Evolutionary conservation across 2,888 invertebrate species (phyloP).

Genomic region (Unio delphinus): DNA sequence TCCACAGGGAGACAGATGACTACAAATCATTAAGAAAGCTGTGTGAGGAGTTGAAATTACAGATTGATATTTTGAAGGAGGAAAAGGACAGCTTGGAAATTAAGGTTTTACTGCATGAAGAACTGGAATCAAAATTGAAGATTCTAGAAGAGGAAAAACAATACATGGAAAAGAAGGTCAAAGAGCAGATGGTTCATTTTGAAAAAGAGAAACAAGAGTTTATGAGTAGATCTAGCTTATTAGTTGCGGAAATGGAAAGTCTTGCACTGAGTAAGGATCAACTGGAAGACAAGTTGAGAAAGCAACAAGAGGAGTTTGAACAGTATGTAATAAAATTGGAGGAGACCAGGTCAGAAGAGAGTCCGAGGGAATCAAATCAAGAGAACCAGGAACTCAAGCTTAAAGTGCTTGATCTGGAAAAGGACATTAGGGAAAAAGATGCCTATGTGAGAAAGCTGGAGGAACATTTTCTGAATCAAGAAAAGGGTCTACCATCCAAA

Average conservation of each 20-base stretch:
- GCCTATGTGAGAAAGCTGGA: constrained; percentile 43
- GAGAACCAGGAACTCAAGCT: constrained; percentile 19
- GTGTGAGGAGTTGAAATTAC: background rate
- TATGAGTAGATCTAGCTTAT: constrained; percentile 7
- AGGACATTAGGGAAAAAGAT: constrained; percentile 44
- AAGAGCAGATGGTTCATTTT: constrained; percentile 25
- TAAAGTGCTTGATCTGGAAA: constrained; percentile 30
- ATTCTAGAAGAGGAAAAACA: constrained; percentile 20
- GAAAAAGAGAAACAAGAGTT: constrained; percentile 35
- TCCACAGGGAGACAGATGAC: constrained; percentile 16
- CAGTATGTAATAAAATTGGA: background rate
- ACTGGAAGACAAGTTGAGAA: constrained; percentile 13
- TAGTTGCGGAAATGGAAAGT: constrained; percentile 8
- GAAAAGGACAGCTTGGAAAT: constrained; percentile 4
- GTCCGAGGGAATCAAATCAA: too few species aligned
- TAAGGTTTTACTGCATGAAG: constrained; percentile 8
- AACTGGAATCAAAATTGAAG: constrained; percentile 22
- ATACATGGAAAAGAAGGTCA: constrained; percentile 18
- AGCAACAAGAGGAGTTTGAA: constrained; percentile 5
- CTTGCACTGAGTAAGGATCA: constrained; percentile 5
- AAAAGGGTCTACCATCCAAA: constrained; percentile 15
- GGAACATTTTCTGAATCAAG: constrained; percentile 41
- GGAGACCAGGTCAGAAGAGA: too few species aligned
- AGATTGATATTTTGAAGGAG: constrained; percentile 7
- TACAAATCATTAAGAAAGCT: constrained; percentile 18